Evolutionary conservation across 37 sponge, comb jelly and placozoan species (phyloP).

Genomic region (Lycopodina hypogea): DNA sequence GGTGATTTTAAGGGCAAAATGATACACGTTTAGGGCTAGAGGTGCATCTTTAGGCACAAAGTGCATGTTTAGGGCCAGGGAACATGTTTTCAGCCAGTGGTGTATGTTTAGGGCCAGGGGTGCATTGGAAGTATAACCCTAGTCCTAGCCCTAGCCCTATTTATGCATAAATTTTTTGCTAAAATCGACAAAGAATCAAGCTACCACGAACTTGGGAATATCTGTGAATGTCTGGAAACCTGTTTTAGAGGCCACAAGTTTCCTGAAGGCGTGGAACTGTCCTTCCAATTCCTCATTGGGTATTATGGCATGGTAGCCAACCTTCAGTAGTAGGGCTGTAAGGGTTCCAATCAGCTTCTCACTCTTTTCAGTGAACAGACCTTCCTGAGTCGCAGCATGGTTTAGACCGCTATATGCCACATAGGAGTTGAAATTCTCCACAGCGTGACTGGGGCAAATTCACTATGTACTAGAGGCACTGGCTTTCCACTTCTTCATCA

Average conservation of each 20-base stretch:
- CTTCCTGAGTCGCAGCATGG: slow-evolving; percentile 95
- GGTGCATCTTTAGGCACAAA: too few relatives aligned
- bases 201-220: slow-evolving; percentile 86
- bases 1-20: too few relatives aligned
- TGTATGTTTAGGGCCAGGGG: too few relatives aligned
- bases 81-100: too few relatives aligned
- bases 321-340: slow-evolving; percentile 68
- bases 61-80: too few relatives aligned
- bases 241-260: slow-evolving; percentile 96
- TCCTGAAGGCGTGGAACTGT: slow-evolving; percentile 95
- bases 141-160: too few relatives aligned
- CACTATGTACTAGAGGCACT: slow-evolving; percentile 75
- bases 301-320: slow-evolving; percentile 58
- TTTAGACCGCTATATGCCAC: slow-evolving; percentile 93
- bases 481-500: slow-evolving; percentile 97
- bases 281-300: slow-evolving; percentile 82
- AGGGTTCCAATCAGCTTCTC: slow-evolving; percentile 93
- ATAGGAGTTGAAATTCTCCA: slow-evolving; percentile 90
- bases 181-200: too few relatives aligned
- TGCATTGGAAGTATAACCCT: too few relatives aligned
- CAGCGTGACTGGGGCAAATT: slow-evolving; percentile 68
- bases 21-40: too few relatives aligned
- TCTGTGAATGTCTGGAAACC: slow-evolving; percentile 91
- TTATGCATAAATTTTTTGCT: too few relatives aligned
- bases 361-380: slow-evolving; percentile 97